These are phyloP conservation scores for Melospiza melodia DNA, from an alignment of 2,113 vertebrate species.

Conservation along the genomic window DNA sequence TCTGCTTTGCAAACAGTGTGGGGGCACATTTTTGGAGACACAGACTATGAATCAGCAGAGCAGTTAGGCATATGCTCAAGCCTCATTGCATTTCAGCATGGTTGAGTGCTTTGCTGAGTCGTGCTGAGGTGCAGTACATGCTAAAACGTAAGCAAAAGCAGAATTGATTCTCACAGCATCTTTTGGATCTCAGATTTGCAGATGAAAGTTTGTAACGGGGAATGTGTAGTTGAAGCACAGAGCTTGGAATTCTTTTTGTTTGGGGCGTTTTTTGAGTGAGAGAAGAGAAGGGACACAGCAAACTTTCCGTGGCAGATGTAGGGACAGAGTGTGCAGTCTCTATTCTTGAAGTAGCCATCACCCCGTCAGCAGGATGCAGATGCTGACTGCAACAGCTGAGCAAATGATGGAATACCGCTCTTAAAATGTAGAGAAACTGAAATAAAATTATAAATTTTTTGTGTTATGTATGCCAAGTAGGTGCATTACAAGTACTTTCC, in stretches of 20 bases:
- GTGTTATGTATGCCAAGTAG: background rate
- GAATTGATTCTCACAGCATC: background rate
- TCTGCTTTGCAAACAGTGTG: background rate
- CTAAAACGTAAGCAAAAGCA: background rate
- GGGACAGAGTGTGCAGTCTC: background rate
- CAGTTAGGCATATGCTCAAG: background rate
- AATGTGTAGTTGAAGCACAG: background rate
- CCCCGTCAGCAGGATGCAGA: background rate
- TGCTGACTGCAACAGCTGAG: background rate
- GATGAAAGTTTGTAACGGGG: background rate
- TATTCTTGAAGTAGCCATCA: background rate
- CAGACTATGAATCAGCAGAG: background rate
- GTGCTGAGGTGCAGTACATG: background rate
- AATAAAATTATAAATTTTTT: background rate
- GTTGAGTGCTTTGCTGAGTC: slow-evolving; percentile 8
- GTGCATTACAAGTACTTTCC: background rate
- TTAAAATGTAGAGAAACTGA: background rate
- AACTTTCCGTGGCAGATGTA: background rate
- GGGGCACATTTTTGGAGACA: background rate
- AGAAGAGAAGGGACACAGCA: background rate
- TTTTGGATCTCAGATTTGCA: background rate
- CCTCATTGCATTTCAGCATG: background rate
- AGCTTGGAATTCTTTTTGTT: background rate
- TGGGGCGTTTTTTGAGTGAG: background rate
- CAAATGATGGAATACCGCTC: background rate